Percentiles rank a stretch among this genome's conserved stretches.
These are phyloP conservation scores for Kryptopterus vitreolus DNA, from an alignment of 2,797 vertebrate species.

Conservation along the genomic window DNA sequence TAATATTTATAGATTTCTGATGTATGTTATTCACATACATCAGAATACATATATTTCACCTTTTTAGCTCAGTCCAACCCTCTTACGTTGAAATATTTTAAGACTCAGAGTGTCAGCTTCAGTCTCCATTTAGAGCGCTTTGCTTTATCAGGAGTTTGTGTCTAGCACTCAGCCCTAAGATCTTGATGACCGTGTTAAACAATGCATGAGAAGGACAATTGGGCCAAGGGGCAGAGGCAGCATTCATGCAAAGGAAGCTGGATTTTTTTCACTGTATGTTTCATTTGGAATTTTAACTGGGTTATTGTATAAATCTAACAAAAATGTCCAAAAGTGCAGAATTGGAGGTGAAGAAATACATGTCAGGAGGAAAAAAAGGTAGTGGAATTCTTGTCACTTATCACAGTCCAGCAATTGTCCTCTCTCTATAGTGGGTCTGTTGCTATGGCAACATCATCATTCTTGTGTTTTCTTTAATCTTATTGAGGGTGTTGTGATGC, in stretches of 20 bases:
- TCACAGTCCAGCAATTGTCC: conserved; percentile 65
- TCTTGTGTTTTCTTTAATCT: conserved; percentile 73
- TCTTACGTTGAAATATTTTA: not conserved
- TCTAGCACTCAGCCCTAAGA: conserved; percentile 45
- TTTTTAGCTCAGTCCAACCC: not conserved
- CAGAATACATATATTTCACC: not conserved
- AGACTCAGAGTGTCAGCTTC: not conserved
- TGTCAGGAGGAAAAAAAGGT: conserved; percentile 61
- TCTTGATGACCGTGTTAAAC: conserved; percentile 63
- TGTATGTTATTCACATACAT: not conserved
- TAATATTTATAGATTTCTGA: not conserved
- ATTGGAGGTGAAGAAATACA: conserved; percentile 46
- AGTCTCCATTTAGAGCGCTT: conserved; percentile 20
- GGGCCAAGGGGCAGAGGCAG: conserved; percentile 55
- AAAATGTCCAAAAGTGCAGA: conserved; percentile 51
- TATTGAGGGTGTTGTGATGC: conserved; percentile 75
- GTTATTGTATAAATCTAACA: conserved; percentile 48
- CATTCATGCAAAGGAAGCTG: conserved; percentile 67
- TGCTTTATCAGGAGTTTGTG: conserved; percentile 27
- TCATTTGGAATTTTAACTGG: conserved; percentile 63
- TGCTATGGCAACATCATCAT: conserved; percentile 82
- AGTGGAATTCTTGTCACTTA: conserved; percentile 70
- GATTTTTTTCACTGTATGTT: conserved; percentile 62
- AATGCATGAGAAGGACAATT: conserved; percentile 63
- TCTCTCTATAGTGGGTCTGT: conserved; percentile 67